Evolutionary conservation across 1,140 invertebrate species (phyloP).

Genomic region (Archegozetes longisetosus): DNA sequence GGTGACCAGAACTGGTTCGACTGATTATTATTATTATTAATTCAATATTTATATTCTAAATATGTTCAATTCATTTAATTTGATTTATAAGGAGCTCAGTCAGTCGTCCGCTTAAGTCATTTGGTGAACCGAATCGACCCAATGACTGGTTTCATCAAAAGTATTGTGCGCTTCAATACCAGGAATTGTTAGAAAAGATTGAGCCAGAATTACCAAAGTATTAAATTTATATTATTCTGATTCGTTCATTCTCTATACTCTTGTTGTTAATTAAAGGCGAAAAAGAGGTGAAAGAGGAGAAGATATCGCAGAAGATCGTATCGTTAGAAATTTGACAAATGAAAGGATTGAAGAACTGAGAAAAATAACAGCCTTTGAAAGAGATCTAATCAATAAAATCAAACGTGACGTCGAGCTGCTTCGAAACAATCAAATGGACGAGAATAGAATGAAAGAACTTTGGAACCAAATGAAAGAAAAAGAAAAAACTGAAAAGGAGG

Average conservation of each 20-base stretch:
- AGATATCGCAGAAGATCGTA: slow-evolving; percentile 61
- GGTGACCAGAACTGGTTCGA: slow-evolving; percentile 78
- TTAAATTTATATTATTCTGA: slow-evolving; percentile 9
- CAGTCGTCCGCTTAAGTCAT: slow-evolving; percentile 52
- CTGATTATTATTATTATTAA: slow-evolving; percentile 1
- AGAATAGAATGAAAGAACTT: slow-evolving; percentile 45
- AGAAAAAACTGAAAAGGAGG: slow-evolving; percentile 47
- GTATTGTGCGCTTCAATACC: slow-evolving; percentile 76
- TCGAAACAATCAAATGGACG: slow-evolving; percentile 39
- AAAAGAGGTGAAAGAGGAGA: slow-evolving; percentile 53
- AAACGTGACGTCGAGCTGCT: slow-evolving; percentile 43
- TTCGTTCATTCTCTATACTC: slow-evolving; percentile 6
- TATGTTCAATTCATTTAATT: not conserved
- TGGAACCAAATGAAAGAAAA: slow-evolving; percentile 50
- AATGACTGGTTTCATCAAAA: slow-evolving; percentile 81
- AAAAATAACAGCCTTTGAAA: slow-evolving; percentile 46
- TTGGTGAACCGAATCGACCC: slow-evolving; percentile 51
- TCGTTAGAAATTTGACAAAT: slow-evolving; percentile 54
- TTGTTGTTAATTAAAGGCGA: slow-evolving; percentile 27
- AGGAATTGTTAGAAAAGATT: slow-evolving; percentile 58
- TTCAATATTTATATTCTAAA: slow-evolving; percentile 4
- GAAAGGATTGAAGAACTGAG: slow-evolving; percentile 60
- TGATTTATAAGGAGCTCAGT: slow-evolving; percentile 50
- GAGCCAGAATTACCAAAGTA: slow-evolving; percentile 69
- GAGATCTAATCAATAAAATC: slow-evolving; percentile 38